These are phyloP conservation scores for Enteromius trimaculatus DNA, from an alignment of 2,797 vertebrate genomes.

Conservation along the genomic window DNA sequence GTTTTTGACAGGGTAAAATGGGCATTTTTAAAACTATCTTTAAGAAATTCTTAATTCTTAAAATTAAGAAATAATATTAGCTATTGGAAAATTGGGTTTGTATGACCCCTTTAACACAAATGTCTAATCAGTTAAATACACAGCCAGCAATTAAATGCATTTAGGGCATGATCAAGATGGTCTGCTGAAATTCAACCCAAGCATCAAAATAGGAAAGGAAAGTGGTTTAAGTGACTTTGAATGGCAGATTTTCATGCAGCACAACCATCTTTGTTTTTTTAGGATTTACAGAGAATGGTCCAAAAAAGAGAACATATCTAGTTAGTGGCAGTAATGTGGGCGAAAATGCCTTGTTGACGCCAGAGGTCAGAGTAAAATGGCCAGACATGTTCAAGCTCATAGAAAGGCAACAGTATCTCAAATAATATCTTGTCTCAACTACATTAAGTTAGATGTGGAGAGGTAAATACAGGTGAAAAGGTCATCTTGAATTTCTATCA, in stretches of 20 bases:
- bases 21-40: too few species aligned
- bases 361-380: background rate
- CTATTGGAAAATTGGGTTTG: too few species aligned
- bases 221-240: background rate
- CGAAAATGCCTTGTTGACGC: background rate
- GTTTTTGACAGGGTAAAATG: too few species aligned
- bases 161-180: background rate
- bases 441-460: background rate
- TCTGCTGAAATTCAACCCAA: background rate
- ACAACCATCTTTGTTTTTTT: background rate
- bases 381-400: background rate
- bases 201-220: background rate
- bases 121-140: background rate
- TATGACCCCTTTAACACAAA: background rate
- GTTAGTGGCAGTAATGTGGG: background rate
- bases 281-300: background rate
- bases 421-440: background rate
- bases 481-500: background rate
- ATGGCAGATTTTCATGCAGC: background rate
- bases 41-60: too few species aligned
- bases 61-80: too few species aligned
- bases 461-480: background rate
- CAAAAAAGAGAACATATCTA: background rate
- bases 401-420: background rate
- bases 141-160: background rate